Base-by-base conservation (phyloP, 1,140 invertebrate genomes). In the Trinorchestia longiramus region DNA sequence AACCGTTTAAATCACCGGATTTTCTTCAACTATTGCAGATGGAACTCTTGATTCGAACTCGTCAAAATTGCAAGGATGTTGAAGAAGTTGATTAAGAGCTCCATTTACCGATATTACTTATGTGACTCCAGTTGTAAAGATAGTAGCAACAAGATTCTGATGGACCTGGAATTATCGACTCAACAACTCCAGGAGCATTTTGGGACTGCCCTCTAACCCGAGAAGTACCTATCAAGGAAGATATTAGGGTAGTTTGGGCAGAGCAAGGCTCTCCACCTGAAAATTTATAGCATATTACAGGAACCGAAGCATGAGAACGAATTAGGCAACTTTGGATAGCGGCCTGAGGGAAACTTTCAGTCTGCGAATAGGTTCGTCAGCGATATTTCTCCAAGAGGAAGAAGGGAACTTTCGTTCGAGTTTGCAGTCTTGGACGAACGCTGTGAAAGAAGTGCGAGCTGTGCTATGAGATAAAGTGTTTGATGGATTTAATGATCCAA, bases 301-400 rank as follows among this genome's bases (percentile, higher is more conserved):
- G 88, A 90, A 43, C 88, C 88, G 41, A 43, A 90, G 43, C 88
- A 90, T 90, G n/a, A 90, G 43, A 90, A 90, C 88, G 43, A 90
- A 90, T 90, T 90, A 42, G 88, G n/a, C 43, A 90, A 90, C 88
- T 90, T 90, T 28, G n/a, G 43, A 90, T 43, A 90, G 88, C n/a
- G 88, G 43, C n/a, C 62, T 77, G 28, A 77, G 41, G 43, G 36
- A 90, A 90, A 90, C 88, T 90, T 43, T 3, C 15, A 43, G n/a
- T 90, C 43, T 90, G 36, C 88, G 88, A 90, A 90, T 90, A 42
- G 88, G 88, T 90, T 90, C 88, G 88, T 90, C 88, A 90, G 88
- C 88, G 88, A 90, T 90, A 90, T 90, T 90, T 90, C n/a, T 90
- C 88, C 0, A 3, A 90, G 41, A 77, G 62, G 62, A 77, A 77